Base-by-base conservation (phyloP, 2,797 vertebrate species). In the Oceanodroma leucorhoa region DNA sequence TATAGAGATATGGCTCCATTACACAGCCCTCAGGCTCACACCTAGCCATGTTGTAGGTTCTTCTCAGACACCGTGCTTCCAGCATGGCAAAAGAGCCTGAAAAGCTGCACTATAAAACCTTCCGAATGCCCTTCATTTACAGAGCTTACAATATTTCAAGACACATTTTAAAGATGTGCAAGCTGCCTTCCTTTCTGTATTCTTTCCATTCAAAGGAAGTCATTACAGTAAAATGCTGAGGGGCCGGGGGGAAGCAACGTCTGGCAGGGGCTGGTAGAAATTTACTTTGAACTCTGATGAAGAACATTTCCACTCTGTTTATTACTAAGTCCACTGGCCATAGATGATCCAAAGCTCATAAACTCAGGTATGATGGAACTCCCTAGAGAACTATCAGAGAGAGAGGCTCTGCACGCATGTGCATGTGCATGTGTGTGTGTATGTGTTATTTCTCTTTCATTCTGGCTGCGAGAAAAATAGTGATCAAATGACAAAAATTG, bases 151-250 rank as follows among this genome's bases (percentile, higher is more conserved):
- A 11, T 72, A 91, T 50, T 84, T 84, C 71, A 86, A 85, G 72
- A 75, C 29, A 51, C 75, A 40, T 93, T 97, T 97, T 95, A 95
- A 96, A 97, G 96, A 90, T 93, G 78, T 96, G 88, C 93, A 91
- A 83, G 89, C 81, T 77, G 69, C 90, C 88, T 89, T 87, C 78
- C 60, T 90, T 87, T 96, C 95, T 92, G 76, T 95, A 92, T 93
- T 97, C 94, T 96, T 96, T 96, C 92, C 79, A 80, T 34, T 95
- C 70, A 94, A 93, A 97, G 97, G 87, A 97, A 95, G 70, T 93
- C 83, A 91, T 94, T 96, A 96, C 80, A 83, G 60, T 57, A 77
- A 92, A 94, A 78, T 13, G 45, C 53, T 87, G 67, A 87, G 89
- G 72, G 86, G 94, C 84, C 54, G 0, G 69, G 75, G 91, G 86